phyloP scores from a whole-genome alignment of 2,888 invertebrate species.

The Thysanoteuthis rhombus region DNA sequence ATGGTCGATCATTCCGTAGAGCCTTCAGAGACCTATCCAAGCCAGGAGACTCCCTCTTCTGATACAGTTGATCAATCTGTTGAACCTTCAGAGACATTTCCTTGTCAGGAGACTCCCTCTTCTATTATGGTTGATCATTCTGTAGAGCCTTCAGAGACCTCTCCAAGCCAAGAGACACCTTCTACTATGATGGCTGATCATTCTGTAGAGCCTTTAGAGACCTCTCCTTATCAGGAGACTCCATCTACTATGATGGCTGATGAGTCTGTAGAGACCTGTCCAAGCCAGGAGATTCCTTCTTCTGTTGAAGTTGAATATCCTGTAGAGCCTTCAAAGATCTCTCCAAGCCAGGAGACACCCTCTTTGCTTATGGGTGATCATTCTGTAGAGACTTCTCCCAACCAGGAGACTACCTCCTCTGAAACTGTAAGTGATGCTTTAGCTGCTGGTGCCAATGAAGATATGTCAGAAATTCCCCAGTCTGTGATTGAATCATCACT shows the following conservation, averaged over 20 bases:
- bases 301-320: background rate
- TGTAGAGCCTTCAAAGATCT: background rate
- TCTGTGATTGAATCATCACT: background rate
- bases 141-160: background rate
- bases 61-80: constrained; percentile 35
- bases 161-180: background rate
- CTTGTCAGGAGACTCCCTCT: constrained; percentile 35
- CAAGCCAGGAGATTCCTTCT: constrained; percentile 36
- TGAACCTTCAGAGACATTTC: constrained; percentile 42
- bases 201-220: background rate
- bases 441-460: background rate
- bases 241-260: background rate
- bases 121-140: background rate
- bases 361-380: background rate
- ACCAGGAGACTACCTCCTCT: background rate
- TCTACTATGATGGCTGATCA: background rate
- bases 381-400: background rate
- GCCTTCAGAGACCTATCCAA: background rate
- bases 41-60: background rate
- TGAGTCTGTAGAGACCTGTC: constrained; percentile 40
- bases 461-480: background rate
- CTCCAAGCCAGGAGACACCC: background rate
- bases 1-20: background rate
- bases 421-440: background rate
- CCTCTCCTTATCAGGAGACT: background rate